Conservation (phyloP, 2,113 vertebrate species). For the Ursus arctos region DNA sequence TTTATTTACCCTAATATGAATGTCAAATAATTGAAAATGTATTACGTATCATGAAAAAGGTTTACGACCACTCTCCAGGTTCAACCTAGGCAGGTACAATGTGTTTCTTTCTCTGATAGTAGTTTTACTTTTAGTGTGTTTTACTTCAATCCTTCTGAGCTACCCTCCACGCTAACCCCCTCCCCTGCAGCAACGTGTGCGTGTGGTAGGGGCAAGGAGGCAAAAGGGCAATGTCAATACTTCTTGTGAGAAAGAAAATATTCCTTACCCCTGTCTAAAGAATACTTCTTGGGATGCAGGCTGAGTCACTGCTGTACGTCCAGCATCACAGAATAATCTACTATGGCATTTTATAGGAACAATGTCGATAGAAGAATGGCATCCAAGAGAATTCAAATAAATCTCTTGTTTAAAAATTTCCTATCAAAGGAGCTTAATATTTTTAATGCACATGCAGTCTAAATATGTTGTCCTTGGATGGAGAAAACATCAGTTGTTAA, state of each 20-base stretch:
- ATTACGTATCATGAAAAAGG: background rate
- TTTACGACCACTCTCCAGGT: background rate
- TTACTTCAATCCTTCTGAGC: background rate
- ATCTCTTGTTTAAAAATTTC: constrained; percentile 37
- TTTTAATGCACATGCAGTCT: constrained; percentile 35
- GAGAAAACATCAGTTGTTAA: constrained; percentile 58
- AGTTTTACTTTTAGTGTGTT: background rate
- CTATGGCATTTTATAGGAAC: background rate
- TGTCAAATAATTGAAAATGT: background rate
- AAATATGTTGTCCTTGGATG: constrained; percentile 72
- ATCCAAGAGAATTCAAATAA: constrained; percentile 46
- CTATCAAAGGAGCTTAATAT: constrained; percentile 47
- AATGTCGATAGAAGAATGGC: background rate
- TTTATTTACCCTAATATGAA: background rate
- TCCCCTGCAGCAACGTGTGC: background rate
- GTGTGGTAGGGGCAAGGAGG: background rate
- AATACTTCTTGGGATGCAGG: background rate
- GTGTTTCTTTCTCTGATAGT: background rate
- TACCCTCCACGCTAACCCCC: background rate
- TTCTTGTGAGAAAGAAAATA: background rate
- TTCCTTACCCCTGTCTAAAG: background rate
- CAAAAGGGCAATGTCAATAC: too few relatives aligned
- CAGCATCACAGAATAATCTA: background rate
- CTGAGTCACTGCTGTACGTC: background rate
- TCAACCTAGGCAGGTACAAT: background rate